Evolutionary conservation across 2,888 invertebrate genomes (phyloP), one percentile per base, ranked within the genome.

Genomic region (Habrosyne pyritoides): DNA sequence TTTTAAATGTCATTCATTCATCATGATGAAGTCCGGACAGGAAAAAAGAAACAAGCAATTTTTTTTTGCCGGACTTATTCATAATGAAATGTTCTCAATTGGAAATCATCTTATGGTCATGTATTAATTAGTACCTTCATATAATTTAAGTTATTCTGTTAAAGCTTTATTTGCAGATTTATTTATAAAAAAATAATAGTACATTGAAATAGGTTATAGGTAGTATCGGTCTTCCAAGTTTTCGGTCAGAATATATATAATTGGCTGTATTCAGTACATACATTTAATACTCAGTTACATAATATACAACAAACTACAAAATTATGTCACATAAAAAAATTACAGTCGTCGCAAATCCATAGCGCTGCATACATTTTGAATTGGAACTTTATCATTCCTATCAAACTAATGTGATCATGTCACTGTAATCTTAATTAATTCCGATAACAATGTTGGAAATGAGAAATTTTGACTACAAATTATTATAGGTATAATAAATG

Each of bases 321-420:
- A 91, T 90, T 86, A 89, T 10, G 76, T 83, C 85, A 91, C 88
- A 86, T 81, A 83, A 84, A 86, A 80, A 87, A 81, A 78, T 81
- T 74, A 90, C 91, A 91, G 91, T 91, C 88, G 77, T 91, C 91
- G 91, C 91, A 92, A 91, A 80, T 89, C 91, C 91, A 91, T 84
- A 88, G 89, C 85, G 81, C 83, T 74, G 72, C 62, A 53, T 24
- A 33, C 3, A n/a, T n/a, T n/a, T 50, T 7, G 21, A 28, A 28
- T 28, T 5, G 4, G 18, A 8, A 2, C 14, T 8, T 24, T 24
- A 1, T 1, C 0, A 46, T 46, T 8, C 8, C n/a, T 36, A 14
- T 4, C 5, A 36, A 36, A 36, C 12, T 36, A 36, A n/a, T 4
- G 3, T 42, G 36, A 24, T 24, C 24, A 24, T 24, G 7, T 24